phyloP scores from a whole-genome alignment of 1,140 invertebrate species.

The Oppia nitens region DNA sequence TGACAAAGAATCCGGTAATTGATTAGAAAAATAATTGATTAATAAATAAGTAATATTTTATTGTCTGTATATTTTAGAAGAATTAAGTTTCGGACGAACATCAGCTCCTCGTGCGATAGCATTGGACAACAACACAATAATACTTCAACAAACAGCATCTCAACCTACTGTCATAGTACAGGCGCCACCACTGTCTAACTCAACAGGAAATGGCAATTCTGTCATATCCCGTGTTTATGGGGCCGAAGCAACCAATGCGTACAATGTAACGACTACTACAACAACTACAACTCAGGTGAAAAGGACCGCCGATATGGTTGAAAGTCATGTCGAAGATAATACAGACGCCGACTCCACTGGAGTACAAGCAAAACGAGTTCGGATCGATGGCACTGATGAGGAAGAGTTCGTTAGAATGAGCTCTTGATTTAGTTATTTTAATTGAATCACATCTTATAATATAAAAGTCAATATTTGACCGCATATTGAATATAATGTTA shows the following conservation, averaged over 20 bases:
- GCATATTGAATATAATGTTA: neutral
- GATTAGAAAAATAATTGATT: no score
- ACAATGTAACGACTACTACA: neutral
- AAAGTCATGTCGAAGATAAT: neutral
- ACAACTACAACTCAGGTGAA: neutral
- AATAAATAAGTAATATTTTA: no score
- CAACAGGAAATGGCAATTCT: constrained; percentile 1
- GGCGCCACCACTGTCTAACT: constrained; percentile 14
- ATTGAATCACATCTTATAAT: neutral
- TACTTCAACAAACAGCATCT: constrained; percentile 12
- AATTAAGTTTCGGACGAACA: neutral
- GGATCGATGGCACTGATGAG: neutral
- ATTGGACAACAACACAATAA: constrained; percentile 15
- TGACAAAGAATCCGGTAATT: neutral
- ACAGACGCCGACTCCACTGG: neutral
- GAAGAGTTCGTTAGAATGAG: neutral
- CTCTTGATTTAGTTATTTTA: neutral
- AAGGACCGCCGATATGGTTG: neutral
- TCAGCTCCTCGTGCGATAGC: constrained; percentile 8
- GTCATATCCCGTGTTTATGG: constrained; percentile 11
- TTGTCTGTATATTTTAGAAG: no score
- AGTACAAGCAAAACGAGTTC: neutral
- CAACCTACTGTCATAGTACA: constrained; percentile 21
- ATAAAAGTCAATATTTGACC: neutral
- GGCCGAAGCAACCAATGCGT: neutral